A percentile compares a stretch with the other conserved stretches of the same genome.
These are phyloP conservation scores for Plodia interpunctella DNA, from an alignment of 1,140 invertebrate species.

Conservation along the genomic window DNA sequence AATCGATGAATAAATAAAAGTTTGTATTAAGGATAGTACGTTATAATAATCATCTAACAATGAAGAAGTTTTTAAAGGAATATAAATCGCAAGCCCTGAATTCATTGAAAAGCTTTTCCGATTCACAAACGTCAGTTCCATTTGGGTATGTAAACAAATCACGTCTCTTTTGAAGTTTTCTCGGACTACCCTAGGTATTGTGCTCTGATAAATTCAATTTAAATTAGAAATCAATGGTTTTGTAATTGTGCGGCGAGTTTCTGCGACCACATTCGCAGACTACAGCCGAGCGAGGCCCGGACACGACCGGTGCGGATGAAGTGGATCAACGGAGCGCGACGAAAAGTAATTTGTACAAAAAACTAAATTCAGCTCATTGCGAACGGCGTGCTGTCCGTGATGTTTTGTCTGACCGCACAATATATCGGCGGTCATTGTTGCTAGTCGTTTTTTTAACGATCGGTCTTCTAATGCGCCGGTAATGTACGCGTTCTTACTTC, in stretches of 20 bases:
- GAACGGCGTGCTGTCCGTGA: slow-evolving; percentile 65
- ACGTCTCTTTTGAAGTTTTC: slow-evolving; percentile 13
- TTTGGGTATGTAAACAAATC: slow-evolving; percentile 40
- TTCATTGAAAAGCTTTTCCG: slow-evolving; percentile 30
- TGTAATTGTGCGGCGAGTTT: slow-evolving; percentile 27
- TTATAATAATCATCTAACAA: slow-evolving; percentile 12
- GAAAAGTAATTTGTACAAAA: slow-evolving; percentile 77
- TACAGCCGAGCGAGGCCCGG: slow-evolving; percentile 35
- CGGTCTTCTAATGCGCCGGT: slow-evolving; percentile 60
- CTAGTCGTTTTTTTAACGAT: slow-evolving; percentile 64
- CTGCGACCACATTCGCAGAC: slow-evolving; percentile 37
- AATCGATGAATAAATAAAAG: background rate
- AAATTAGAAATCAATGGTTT: slow-evolving; percentile 16
- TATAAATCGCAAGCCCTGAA: slow-evolving; percentile 40
- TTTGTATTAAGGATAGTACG: background rate
- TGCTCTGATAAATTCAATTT: slow-evolving; percentile 16
- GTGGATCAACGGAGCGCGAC: slow-evolving; percentile 72
- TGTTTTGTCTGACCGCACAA: slow-evolving; percentile 75
- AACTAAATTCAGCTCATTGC: slow-evolving; percentile 74
- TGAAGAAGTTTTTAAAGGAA: slow-evolving; percentile 68
- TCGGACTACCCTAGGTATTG: slow-evolving; percentile 26
- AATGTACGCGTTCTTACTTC: slow-evolving; percentile 43
- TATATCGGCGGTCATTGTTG: slow-evolving; percentile 71
- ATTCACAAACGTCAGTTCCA: slow-evolving; percentile 35
- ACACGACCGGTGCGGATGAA: slow-evolving; percentile 57